Percentiles rank a stretch among this genome's conserved stretches.
Evolutionary conservation across 92 coral and sea anemone species (phyloP).

Genomic region (Micromussa lordhowensis): DNA sequence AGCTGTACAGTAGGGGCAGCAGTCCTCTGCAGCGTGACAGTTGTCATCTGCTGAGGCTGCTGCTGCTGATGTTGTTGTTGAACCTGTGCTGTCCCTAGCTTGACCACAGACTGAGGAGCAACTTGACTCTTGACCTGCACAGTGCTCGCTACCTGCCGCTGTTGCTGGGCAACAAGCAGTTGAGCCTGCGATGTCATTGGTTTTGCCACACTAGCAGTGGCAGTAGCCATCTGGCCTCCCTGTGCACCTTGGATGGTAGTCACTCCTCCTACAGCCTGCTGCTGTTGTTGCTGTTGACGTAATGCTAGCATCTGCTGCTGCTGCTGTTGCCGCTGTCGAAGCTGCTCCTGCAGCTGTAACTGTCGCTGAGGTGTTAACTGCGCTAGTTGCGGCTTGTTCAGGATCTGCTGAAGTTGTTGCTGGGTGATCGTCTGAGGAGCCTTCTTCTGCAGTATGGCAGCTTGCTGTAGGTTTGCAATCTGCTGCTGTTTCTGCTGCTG

Average conservation of each 20-base stretch:
- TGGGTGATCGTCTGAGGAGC: conserved; percentile 59
- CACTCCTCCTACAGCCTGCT: conserved; percentile 54
- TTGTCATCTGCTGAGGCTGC: conserved; percentile 47
- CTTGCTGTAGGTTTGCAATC: conserved; percentile 68
- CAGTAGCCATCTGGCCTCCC: conserved; percentile 49
- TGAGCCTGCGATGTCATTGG: conserved; percentile 57
- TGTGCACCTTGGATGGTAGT: conserved; percentile 67
- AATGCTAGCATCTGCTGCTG: conserved; percentile 61
- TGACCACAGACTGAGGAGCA: conserved; percentile 59
- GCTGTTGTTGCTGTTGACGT: conserved; percentile 76
- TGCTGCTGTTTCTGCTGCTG: conserved; percentile 70
- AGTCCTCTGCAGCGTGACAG: conserved; percentile 46
- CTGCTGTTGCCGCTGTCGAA: conserved; percentile 66
- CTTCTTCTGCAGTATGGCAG: conserved; percentile 55
- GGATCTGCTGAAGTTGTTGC: conserved; percentile 77
- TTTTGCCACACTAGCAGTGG: conserved; percentile 62
- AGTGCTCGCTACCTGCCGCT: conserved; percentile 40
- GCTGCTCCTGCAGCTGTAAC: conserved; percentile 53
- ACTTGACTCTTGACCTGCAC: conserved; percentile 48
- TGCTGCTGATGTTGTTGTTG: conserved; percentile 38
- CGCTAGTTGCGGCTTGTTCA: conserved; percentile 57
- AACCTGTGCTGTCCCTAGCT: conserved; percentile 50
- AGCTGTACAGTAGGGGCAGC: conserved; percentile 57
- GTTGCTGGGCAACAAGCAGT: conserved; percentile 55
- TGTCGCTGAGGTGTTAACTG: conserved; percentile 72